Percentiles rank a stretch among this genome's conserved stretches.
phyloP scores from a whole-genome alignment of 2,888 invertebrate species.

The Melolontha melolontha region DNA sequence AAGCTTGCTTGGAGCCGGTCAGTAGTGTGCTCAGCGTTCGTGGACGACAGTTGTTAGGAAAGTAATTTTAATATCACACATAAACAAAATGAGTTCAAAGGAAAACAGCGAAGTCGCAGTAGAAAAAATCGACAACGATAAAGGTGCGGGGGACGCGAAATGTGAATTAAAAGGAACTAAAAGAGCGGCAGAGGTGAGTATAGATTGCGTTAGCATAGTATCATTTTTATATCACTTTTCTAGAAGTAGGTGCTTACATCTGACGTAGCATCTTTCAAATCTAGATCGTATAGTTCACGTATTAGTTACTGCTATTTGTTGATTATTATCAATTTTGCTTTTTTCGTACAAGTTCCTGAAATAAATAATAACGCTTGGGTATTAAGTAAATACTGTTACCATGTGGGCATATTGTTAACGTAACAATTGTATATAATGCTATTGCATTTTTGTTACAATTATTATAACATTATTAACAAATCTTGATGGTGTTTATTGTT shows the following conservation, averaged over 20 bases:
- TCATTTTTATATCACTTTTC: constrained; percentile 45
- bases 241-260: constrained; percentile 37
- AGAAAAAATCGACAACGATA: constrained; percentile 84
- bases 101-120: constrained; percentile 90
- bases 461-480: not conserved
- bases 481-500: constrained; percentile 7
- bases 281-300: constrained; percentile 20
- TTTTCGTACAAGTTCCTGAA: constrained; percentile 12
- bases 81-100: constrained; percentile 80
- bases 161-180: constrained; percentile 88
- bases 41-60: constrained; percentile 57
- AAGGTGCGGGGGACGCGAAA: constrained; percentile 79
- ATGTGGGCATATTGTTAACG: constrained; percentile 43
- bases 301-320: constrained; percentile 7
- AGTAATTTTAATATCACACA: constrained; percentile 51
- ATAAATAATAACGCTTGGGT: constrained; percentile 23
- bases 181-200: constrained; percentile 88
- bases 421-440: constrained; percentile 2
- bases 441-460: constrained; percentile 7
- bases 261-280: constrained; percentile 41
- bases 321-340: constrained; percentile 4
- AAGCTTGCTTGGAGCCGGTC: constrained; percentile 76
- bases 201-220: constrained; percentile 42
- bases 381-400: constrained; percentile 41
- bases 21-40: constrained; percentile 77